Base-by-base conservation (phyloP, 2,797 vertebrate genomes). In the Cyprinella venusta region DNA sequence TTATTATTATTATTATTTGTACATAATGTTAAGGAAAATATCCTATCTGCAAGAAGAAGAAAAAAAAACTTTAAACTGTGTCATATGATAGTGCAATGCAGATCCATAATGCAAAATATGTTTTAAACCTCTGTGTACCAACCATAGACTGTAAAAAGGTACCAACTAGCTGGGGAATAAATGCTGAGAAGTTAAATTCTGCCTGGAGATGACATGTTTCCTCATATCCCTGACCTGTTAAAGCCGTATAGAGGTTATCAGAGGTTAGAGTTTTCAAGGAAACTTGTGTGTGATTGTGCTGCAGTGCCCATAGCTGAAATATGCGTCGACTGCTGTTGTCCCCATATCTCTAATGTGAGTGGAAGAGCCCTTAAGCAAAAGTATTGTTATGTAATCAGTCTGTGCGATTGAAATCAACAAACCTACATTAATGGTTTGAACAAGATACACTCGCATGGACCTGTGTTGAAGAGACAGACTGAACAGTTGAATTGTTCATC, bases 211-310 rank as follows among this genome's bases (percentile, higher is more conserved):
- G 65, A 70, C 54, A 5, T 67, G 36, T 80, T 80, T 74, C 36
- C 74, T 48, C 78, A 79, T 45, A 64, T 84, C 59, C 26, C 48
- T 12, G 76, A 67, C 18, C 56, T 65, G 65, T 80, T 65, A 84
- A 74, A 65, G 24, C 68, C 26, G 54, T 54, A 65, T 13, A 64
- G 33, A 16, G 69, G 76, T 80, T 68, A 50, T 76, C 69, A 38
- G 40, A 45, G 63, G 64, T 79, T 78, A 71, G 16, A 30, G 7
- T 36, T 45, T 45, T 40, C n/a, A 59, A 38, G 45, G 26, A 67
- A 68, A 33, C 63, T 13, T 68, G 64, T 54, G 48, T 68, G 21
- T 36, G 48, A 70, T 45, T 77, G 65, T 63, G 65, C 74, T 78
- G 65, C 30, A 33, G 30, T 33, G 30, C 16, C 72, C 64, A 45